Base-by-base conservation (phyloP, 2,888 invertebrate species). In the Lepidocyrtoides sp. region DNA sequence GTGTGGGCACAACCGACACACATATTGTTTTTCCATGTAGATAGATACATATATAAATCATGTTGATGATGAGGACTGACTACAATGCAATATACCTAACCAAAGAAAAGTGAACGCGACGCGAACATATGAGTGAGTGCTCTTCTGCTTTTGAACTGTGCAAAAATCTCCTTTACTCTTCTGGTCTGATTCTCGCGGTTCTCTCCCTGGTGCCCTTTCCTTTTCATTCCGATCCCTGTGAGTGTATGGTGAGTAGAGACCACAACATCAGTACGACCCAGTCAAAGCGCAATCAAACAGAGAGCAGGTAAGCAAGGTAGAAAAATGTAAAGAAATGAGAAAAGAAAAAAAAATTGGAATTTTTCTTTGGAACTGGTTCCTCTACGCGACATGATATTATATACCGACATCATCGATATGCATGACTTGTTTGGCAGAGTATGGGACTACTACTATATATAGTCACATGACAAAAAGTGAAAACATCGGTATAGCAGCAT, bases 151-250 rank as follows among this genome's bases (percentile, higher is more conserved):
- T 48, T 26, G 51, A 75, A 75, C 72, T 72, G 72, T 72, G 72
- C 72, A 75, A 51, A 75, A 75, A 75, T 75, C 23, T 75, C 26
- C 75, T 75, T 75, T 20, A 48, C 75, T 75, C 75, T 44, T n/a
- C 29, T 48, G 44, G 44, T 48, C 26, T 51, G 23, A 51, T 75
- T 26, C 48, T 48, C 32, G 69, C 10, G 36, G 17, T 69, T 36
- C 69, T 36, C 69, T 69, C 36, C 36, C 32, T 69, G 36, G 69
- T 36, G 36, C 69, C 69, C 51, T 75, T 44, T 44, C 44, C 72
- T 72, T 36, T 57, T 69, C 69, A 4, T n/a, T 69, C 17, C 69
- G 36, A 69, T 32, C 14, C 69, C 36, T 17, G 60, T 60, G 69
- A 5, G 2, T 0, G 36, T 17, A 20, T 36, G 17, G 0, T 17